Evolutionary conservation across 1,140 invertebrate genomes (phyloP).

Genomic region (Ostrea edulis): DNA sequence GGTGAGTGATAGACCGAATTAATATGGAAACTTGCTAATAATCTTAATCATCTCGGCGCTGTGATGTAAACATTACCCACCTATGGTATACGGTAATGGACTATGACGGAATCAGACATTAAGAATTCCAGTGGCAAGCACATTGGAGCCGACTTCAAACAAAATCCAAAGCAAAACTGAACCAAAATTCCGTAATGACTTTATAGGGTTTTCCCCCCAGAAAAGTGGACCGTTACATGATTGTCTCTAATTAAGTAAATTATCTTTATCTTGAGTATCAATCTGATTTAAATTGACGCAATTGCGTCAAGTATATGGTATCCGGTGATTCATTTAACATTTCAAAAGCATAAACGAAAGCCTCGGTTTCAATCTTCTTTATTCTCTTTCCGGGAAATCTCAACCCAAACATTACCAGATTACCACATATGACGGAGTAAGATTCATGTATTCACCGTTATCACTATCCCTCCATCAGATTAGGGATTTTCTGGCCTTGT

Average conservation of each 20-base stretch:
- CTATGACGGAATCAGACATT: conserved; percentile 22
- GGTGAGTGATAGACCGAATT: conserved; percentile 31
- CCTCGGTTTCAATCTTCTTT: neutral
- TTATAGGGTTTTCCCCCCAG: neutral
- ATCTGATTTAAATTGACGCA: conserved; percentile 21
- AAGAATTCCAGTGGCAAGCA: conserved; percentile 1
- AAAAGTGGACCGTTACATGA: neutral
- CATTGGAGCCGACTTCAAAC: neutral
- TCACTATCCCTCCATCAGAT: no score
- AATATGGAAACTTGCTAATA: conserved; percentile 19
- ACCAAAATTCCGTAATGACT: neutral
- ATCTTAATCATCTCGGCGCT: conserved; percentile 17
- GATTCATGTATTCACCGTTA: no score
- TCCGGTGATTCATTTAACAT: neutral
- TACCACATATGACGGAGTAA: no score
- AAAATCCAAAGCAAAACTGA: neutral
- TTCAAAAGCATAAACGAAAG: neutral
- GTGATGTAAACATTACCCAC: conserved; percentile 30
- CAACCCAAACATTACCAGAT: no score
- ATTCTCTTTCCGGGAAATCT: no score
- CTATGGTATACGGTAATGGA: conserved; percentile 5
- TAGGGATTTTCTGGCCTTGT: no score
- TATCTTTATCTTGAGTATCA: neutral
- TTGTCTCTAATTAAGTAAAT: neutral
- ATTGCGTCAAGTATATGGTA: neutral